Evolutionary conservation across 2,888 invertebrate genomes (phyloP).

Genomic region (Tigriopus californicus): DNA sequence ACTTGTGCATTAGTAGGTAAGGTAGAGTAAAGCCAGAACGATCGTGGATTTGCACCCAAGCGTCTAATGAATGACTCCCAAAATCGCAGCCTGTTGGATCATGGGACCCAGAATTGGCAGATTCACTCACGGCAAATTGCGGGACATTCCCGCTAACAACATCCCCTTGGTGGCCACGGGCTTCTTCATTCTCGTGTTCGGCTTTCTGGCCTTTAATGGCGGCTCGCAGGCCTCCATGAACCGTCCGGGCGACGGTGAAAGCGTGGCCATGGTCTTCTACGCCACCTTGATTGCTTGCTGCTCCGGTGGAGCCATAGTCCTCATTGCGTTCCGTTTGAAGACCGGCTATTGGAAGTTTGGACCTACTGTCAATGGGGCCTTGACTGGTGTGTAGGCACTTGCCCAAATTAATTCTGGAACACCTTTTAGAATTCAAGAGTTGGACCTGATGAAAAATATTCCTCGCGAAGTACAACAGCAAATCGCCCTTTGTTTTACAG

Average conservation of each 20-base stretch:
- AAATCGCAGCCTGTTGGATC: conserved; percentile 30
- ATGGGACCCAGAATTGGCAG: conserved; percentile 22
- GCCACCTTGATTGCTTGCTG: conserved; percentile 34
- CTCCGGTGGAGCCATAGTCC: conserved; percentile 28
- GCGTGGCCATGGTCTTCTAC: conserved; percentile 29
- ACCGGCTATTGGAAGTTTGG: conserved; percentile 24
- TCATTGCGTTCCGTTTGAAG: conserved; percentile 23
- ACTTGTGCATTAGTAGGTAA: conserved; percentile 26
- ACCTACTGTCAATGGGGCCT: conserved; percentile 30
- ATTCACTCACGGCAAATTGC: background rate
- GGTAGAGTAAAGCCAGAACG: too few relatives aligned
- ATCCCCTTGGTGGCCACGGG: conserved; percentile 33
- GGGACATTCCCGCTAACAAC: conserved; percentile 27
- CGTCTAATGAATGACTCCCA: too few relatives aligned
- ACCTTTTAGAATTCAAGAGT: too few relatives aligned
- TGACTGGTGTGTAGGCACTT: too few relatives aligned
- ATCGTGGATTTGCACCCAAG: too few relatives aligned
- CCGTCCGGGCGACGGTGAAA: conserved; percentile 28
- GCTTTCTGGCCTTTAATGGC: conserved; percentile 37
- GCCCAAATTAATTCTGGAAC: too few relatives aligned
- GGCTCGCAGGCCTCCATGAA: conserved; percentile 30
- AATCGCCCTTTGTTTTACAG: conserved; percentile 29
- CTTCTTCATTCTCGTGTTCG: conserved; percentile 34
- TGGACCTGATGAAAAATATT: too few relatives aligned
- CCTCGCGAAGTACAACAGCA: too few relatives aligned